Conservation (phyloP, 2,888 invertebrate species). For the Tubulanus polymorphus region DNA sequence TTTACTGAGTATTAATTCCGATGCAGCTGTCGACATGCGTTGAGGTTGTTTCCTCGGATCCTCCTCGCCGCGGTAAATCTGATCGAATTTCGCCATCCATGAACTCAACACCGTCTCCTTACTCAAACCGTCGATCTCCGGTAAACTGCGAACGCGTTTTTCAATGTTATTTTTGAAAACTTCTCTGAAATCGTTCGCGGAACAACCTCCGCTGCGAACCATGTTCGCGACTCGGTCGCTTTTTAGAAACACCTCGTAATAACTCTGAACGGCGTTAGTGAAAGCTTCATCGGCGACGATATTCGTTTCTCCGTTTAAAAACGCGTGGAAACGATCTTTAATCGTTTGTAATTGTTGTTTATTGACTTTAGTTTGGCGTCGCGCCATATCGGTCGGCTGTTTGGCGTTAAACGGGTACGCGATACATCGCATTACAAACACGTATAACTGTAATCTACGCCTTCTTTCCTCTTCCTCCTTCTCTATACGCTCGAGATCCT, state of each 20-base stretch:
- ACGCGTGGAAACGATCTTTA: slow-evolving; percentile 85
- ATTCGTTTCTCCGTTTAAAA: slow-evolving; percentile 94
- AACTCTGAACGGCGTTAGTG: slow-evolving; percentile 94
- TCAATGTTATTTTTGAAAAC: slow-evolving; percentile 98
- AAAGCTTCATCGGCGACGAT: slow-evolving; percentile 67
- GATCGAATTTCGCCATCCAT: slow-evolving; percentile 98
- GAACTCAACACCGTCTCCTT: slow-evolving; percentile 98
- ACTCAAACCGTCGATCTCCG: slow-evolving; percentile 98
- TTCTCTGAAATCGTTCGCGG: slow-evolving; percentile 97
- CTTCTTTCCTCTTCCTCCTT: slow-evolving; percentile 95
- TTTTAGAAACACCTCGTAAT: slow-evolving; percentile 79
- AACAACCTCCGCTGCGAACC: slow-evolving; percentile 97
- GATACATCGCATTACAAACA: slow-evolving; percentile 95
- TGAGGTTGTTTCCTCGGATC: slow-evolving; percentile 58
- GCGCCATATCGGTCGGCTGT: slow-evolving; percentile 97
- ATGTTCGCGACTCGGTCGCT: slow-evolving; percentile 94
- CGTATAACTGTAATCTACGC: slow-evolving; percentile 89
- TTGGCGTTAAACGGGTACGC: slow-evolving; percentile 99
- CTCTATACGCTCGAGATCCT: slow-evolving; percentile 77
- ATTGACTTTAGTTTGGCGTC: slow-evolving; percentile 90
- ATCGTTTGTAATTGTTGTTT: slow-evolving; percentile 93
- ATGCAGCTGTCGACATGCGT: slow-evolving; percentile 58
- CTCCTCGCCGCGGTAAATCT: slow-evolving; percentile 72
- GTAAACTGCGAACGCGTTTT: slow-evolving; percentile 91
- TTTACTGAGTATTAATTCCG: slow-evolving; percentile 90